These are phyloP conservation scores for Philhelius pedissequus DNA, from an alignment of 2,888 invertebrate genomes.

Conservation along the genomic window DNA sequence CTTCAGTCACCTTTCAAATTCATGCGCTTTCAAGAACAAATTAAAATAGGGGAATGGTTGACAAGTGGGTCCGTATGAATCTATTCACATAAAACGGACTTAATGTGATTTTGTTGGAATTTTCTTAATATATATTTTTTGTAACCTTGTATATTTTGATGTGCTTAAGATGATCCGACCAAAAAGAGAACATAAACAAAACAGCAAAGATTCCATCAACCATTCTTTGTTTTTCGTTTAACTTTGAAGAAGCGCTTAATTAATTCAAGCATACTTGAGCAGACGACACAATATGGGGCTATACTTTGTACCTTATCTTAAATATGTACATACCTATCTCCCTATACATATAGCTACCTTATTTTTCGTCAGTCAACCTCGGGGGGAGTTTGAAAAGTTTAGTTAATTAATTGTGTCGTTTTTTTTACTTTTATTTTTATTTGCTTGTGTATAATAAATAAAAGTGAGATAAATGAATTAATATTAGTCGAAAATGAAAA, in stretches of 20 bases:
- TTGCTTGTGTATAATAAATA: no score
- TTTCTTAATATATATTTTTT: neutral
- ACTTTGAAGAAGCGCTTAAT: slow-evolving; percentile 48
- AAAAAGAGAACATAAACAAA: slow-evolving; percentile 2
- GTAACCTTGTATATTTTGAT: neutral
- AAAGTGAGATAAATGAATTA: slow-evolving; percentile 55
- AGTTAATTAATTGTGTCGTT: slow-evolving; percentile 53
- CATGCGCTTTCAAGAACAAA: neutral
- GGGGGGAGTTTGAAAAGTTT: slow-evolving; percentile 29
- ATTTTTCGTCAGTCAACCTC: neutral
- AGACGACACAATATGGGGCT: neutral
- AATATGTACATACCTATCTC: neutral
- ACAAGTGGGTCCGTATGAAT: neutral
- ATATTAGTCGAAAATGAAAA: slow-evolving; percentile 29
- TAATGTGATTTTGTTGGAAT: neutral
- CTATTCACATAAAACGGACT: slow-evolving; percentile 17
- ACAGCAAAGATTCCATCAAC: slow-evolving; percentile 6
- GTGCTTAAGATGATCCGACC: neutral
- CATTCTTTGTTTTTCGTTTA: slow-evolving; percentile 19
- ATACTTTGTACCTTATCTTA: neutral
- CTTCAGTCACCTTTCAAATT: slow-evolving; percentile 54
- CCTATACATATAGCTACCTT: neutral
- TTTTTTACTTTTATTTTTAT: neutral
- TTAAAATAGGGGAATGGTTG: neutral
- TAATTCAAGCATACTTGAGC: slow-evolving; percentile 57